Base-by-base conservation (phyloP, 2,113 vertebrate genomes). In the Amphilophus citrinellus region DNA sequence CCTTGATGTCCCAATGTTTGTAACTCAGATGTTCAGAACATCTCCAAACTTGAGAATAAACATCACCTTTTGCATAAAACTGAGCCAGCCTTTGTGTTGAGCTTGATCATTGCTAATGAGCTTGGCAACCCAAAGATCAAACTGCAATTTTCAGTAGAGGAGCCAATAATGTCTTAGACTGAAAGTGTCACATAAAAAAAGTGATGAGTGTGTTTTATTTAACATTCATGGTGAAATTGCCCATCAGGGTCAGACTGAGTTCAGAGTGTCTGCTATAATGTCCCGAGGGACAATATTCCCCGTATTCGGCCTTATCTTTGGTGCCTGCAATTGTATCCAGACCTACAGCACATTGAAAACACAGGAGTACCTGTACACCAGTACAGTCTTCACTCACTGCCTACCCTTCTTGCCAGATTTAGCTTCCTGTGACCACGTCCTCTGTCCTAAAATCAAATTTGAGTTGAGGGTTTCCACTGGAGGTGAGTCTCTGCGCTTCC, bases 1-100 rank as follows among this genome's bases (percentile, higher is more conserved):
- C 24, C 50, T 73, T 17, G 24, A 71, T 53, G 44, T 53, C 3
- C 10, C 65, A 18, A 4, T 44, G 13, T 47, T 35, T 35, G 35
- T 35, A 7, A 7, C 3, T 35, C 35, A 7, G 35, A 6, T 35
- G 5, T 42, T 47, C 15, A 0, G 20, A 73, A 32, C 27, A 14
- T 73, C 53, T 32, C 66, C 27, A 73, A 73, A 73, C 66, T n/a
- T 13, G 27, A 8, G 44, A 73, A 50, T 32, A 73, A 73, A 73
- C 13, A 32, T 11, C 42, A 30, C 15, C 15, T 71, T 71, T 71
- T 71, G 24, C 15, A 30, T 17, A 44, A 73, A 8, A 32, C 24
- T n/a, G 66, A 73, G 24, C 20, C 17, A 15, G 7, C 4, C 15
- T 53, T 53, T 53, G 17, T 50, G 6, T 57, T 57, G 44, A 50